Base-by-base conservation (phyloP, 2,113 vertebrate species). In the Vidua chalybeata region DNA sequence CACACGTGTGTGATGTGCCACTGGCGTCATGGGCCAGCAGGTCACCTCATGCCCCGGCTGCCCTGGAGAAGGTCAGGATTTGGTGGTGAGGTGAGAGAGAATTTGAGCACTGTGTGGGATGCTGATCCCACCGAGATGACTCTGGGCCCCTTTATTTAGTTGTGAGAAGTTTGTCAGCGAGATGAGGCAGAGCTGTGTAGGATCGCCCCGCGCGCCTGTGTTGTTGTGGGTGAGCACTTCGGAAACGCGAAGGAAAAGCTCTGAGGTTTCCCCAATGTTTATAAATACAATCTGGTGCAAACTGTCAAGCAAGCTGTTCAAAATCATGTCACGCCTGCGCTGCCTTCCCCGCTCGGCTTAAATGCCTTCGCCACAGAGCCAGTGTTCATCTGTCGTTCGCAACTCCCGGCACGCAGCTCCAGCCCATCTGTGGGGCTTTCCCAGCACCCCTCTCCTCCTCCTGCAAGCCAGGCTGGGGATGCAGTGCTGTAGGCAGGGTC, bases 271-370 rank as follows among this genome's bases (percentile, higher is more conserved):
- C 83, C 51, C 69, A 28, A 43, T 96, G 94, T 95, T 96, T 97
- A 95, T 96, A 95, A 95, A 97, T 96, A 95, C 92, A 94, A 89
- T 92, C 89, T 96, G 93, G 92, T 95, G 92, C 93, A 94, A 96
- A 95, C 93, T 96, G 96, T 95, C 96, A 90, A 90, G 93, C 90
- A 96, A 92, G 94, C 94, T 97, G 96, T 96, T 97, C 94, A 93
- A 74, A 96, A 96, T 97, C 93, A 90, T 1, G 3, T 90, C 61
- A 52, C 83, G 86, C 94, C 94, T 96, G 73, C 1, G 49, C 89
- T 82, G 91, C 87, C 87, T 95, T 77, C 87, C 61, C 68, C 0
- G 27, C 45, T 83, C 37, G 4, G 87, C 88, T 84, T 4, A 1
- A 76, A 55, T 26, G 90, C 68, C 80, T 92, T 52, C 22, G 2